Evolutionary conservation across 2,113 vertebrate species (phyloP), one percentile per base, ranked within the genome.

Genomic region (Cercocebus atys): DNA sequence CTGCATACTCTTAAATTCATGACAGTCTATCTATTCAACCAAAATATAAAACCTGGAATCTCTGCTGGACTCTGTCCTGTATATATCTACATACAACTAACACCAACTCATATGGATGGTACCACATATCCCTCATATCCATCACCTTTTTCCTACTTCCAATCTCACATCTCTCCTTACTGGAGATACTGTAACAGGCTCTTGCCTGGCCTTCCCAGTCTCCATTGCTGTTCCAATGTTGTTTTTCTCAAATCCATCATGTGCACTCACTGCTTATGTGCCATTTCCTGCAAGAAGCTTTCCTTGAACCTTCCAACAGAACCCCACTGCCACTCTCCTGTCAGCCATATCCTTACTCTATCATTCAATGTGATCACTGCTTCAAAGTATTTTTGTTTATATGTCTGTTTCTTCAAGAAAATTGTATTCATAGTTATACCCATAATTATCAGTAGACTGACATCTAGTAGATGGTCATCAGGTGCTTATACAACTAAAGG

Each of bases 31-130:
- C 45, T 8, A 89, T n/a, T 45, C 13, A 66, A 16, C 11, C 22
- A 78, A 88, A 3, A 25, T 9, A 52, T 52, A 52, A 61, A 52
- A 50, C 8, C 10, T 40, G n/a, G 7, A 78, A 40, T 66, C 50
- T 79, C 50, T 38, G 8, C 3, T 55, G 11, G 16, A 27, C 3
- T 73, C n/a, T 1, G 5, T 3, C 6, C 3, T 2, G 8, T 6
- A 40, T 20, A 27, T 14, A 64, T 72, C n/a, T 57, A 6, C 40
- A 83, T 14, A 47, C 17, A 72, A 45, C 2, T 61, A 85, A 40
- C 38, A 76, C 13, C 35, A 72, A 43, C n/a, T 76, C 38, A n/a
- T 47, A 1, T 6, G 32, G 14, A 35, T 66, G 1, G 2, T 1
- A 23, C 10, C 38, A 88, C 17, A n/a, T 13, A 2, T 20, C 22